phyloP scores from a whole-genome alignment of 2,113 vertebrate genomes.

The Perognathus longimembris region DNA sequence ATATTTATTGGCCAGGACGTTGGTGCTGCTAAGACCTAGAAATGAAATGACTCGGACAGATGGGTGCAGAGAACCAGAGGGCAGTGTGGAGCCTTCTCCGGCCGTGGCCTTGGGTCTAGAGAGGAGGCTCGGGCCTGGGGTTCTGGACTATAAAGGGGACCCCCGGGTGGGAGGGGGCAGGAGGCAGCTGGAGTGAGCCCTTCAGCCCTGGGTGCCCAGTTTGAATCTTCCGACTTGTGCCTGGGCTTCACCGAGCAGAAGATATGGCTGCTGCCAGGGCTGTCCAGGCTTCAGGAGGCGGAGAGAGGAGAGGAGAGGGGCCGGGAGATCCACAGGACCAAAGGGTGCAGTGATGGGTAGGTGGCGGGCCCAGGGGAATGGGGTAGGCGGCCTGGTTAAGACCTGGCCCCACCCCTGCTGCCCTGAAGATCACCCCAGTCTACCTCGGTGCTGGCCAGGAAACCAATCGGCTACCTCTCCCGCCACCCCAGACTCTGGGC shows the following conservation, averaged over 20 bases:
- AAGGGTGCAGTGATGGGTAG: conserved; percentile 69
- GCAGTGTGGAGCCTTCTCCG: conserved; percentile 69
- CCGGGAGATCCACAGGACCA: conserved; percentile 62
- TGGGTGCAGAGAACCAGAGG: conserved; percentile 77
- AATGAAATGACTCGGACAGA: conserved; percentile 75
- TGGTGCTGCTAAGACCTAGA: conserved; percentile 88
- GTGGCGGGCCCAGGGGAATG: conserved; percentile 42
- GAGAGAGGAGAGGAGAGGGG: conserved; percentile 3
- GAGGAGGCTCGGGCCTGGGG: conserved; percentile 63
- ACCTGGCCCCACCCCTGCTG: conserved; percentile 37
- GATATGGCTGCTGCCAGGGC: not conserved
- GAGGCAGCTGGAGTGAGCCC: conserved; percentile 55
- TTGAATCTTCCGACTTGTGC: not conserved
- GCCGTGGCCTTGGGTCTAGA: conserved; percentile 65
- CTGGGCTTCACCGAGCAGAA: conserved; percentile 58
- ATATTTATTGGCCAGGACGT: conserved; percentile 89
- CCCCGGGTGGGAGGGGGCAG: conserved; percentile 37
- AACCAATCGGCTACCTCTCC: conserved; percentile 82
- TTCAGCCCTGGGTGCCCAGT: not conserved
- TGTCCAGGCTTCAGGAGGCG: conserved; percentile 54
- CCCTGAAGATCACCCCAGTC: conserved; percentile 79
- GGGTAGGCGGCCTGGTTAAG: conserved; percentile 52
- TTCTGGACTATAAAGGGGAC: conserved; percentile 69
- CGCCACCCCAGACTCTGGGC: conserved; percentile 75
- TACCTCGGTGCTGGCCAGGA: conserved; percentile 84